Evolutionary conservation across 1,140 invertebrate species (phyloP).

Genomic region (Bombus huntii): DNA sequence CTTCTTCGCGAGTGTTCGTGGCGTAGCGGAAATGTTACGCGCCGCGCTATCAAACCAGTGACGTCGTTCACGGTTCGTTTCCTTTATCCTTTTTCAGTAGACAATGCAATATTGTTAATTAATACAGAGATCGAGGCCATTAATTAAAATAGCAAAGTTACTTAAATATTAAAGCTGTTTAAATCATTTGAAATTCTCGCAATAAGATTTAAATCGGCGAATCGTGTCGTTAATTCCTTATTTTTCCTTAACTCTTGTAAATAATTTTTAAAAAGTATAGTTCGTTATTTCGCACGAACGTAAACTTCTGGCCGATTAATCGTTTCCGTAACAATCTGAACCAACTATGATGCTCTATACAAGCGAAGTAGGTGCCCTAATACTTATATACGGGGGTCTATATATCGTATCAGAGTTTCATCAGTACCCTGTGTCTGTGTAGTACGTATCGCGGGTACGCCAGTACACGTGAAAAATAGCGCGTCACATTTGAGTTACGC

Average conservation of each 20-base stretch:
- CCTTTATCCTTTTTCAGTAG: no score
- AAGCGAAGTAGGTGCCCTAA: background rate
- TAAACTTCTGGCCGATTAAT: background rate
- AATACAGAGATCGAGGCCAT: no score
- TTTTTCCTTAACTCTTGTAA: no score
- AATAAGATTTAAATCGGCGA: no score
- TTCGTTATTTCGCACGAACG: no score
- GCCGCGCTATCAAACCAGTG: background rate
- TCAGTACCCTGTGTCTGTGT: background rate
- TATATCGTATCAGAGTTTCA: background rate
- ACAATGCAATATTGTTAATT: no score
- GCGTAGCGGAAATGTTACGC: background rate
- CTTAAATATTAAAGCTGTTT: no score
- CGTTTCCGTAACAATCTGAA: background rate
- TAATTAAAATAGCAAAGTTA: no score
- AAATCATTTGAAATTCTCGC: no score
- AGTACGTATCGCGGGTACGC: background rate
- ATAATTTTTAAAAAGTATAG: no score
- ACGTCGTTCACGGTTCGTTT: background rate
- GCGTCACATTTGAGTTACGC: conserved; percentile 32
- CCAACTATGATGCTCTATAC: background rate
- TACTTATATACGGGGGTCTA: background rate
- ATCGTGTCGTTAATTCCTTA: no score
- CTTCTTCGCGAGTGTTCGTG: background rate
- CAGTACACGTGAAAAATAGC: conserved; percentile 26